A percentile compares a stretch with the other conserved stretches of the same genome.
phyloP scores from a whole-genome alignment of 2,888 invertebrate genomes.

The Pemphredon lugubris region DNA sequence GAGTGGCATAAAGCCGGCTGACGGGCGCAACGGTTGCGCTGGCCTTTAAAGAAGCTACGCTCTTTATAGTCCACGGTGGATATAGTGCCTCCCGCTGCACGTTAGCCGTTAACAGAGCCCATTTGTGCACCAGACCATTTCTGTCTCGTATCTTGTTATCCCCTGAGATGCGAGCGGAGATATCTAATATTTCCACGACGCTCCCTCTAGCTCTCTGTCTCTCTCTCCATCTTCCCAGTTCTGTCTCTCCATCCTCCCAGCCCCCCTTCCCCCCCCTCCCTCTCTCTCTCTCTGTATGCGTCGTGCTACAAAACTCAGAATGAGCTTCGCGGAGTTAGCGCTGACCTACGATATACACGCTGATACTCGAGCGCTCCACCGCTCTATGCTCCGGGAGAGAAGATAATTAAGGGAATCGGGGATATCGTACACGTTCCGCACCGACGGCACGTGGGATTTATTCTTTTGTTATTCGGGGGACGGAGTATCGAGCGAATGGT shows the following conservation, averaged over 20 bases:
- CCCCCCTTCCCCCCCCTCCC: conserved; percentile 22
- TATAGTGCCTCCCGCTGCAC: conserved; percentile 27
- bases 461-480: neutral
- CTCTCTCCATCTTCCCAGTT: no score
- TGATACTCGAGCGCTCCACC: conserved; percentile 4
- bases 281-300: conserved; percentile 24
- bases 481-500: neutral
- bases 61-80: conserved; percentile 17
- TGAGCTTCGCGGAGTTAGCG: conserved; percentile 21
- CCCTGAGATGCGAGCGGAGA: conserved; percentile 56
- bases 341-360: conserved; percentile 18
- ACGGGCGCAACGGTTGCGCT: conserved; percentile 11
- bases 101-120: conserved; percentile 53
- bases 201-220: conserved; percentile 27
- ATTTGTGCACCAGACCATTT: conserved; percentile 61
- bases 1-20: conserved; percentile 19
- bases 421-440: neutral
- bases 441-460: neutral
- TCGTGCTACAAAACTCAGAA: conserved; percentile 34
- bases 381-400: neutral
- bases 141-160: conserved; percentile 65
- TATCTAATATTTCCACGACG: conserved; percentile 55
- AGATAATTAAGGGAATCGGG: neutral
- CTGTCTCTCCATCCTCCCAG: no score
- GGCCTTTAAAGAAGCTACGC: conserved; percentile 20